These are phyloP conservation scores for Phenacoccus solenopsis DNA, from an alignment of 1,140 invertebrate species.

Conservation along the genomic window DNA sequence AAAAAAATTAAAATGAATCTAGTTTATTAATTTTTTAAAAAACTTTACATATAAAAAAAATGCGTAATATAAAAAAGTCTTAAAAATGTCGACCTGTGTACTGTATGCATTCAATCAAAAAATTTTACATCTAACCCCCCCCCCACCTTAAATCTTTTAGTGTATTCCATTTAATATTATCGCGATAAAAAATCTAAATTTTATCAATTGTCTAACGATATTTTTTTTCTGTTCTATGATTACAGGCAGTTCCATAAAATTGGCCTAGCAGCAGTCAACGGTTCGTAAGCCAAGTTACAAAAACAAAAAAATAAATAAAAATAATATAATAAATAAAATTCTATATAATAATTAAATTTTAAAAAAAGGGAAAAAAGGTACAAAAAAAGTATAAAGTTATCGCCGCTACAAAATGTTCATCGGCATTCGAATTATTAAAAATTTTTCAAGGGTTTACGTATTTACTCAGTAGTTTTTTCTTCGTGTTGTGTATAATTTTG, in stretches of 20 bases:
- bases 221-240: background rate
- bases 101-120: too few relatives aligned
- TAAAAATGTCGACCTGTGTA: too few relatives aligned
- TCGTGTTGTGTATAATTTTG: background rate
- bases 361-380: background rate
- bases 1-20: too few relatives aligned
- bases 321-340: background rate
- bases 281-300: background rate
- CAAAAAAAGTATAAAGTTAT: background rate
- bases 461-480: background rate
- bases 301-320: too few relatives aligned
- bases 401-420: background rate
- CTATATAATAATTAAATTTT: background rate
- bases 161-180: too few relatives aligned
- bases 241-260: background rate
- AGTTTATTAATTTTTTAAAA: too few relatives aligned
- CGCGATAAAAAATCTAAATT: too few relatives aligned
- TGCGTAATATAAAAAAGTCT: too few relatives aligned
- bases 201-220: background rate
- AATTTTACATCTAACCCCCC: too few relatives aligned
- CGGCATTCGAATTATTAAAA: background rate
- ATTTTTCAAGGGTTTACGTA: background rate
- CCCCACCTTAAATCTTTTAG: too few relatives aligned
- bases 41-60: too few relatives aligned
- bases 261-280: background rate